Evolutionary conservation across 2,888 invertebrate genomes (phyloP).

Genomic region (Tinea semifulvella): DNA sequence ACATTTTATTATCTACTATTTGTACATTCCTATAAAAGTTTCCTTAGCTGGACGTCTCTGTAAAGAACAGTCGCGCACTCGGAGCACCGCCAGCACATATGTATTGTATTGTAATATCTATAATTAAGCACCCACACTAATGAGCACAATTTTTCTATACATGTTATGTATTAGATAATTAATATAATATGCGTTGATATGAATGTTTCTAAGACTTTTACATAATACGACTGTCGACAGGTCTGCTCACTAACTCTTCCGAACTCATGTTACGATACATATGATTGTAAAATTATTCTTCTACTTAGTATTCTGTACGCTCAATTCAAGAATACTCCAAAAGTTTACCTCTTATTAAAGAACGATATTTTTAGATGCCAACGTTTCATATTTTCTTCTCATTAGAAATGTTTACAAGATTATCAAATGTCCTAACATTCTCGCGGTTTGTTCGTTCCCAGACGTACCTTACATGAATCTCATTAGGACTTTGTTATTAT

Average conservation of each 20-base stretch:
- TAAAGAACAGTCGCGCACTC: background rate
- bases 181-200: conserved; percentile 29
- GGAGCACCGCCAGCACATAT: conserved; percentile 24
- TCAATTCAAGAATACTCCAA: conserved; percentile 27
- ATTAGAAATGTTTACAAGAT: conserved; percentile 9
- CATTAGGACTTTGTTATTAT: conserved; percentile 20
- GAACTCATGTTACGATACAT: conserved; percentile 41
- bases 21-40: conserved; percentile 18
- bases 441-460: background rate
- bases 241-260: conserved; percentile 44
- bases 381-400: conserved; percentile 22
- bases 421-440: conserved; percentile 4
- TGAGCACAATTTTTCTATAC: conserved; percentile 46
- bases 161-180: conserved; percentile 28
- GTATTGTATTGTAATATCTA: conserved; percentile 32
- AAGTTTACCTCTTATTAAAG: conserved; percentile 40
- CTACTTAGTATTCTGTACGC: conserved; percentile 19
- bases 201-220: conserved; percentile 40
- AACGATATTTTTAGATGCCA: conserved; percentile 59
- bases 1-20: conserved; percentile 37
- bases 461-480: background rate
- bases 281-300: conserved; percentile 22
- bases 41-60: background rate
- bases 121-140: conserved; percentile 34
- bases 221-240: conserved; percentile 31